Evolutionary conservation across 2,888 invertebrate species (phyloP).

Genomic region (Ormyrus thymus): DNA sequence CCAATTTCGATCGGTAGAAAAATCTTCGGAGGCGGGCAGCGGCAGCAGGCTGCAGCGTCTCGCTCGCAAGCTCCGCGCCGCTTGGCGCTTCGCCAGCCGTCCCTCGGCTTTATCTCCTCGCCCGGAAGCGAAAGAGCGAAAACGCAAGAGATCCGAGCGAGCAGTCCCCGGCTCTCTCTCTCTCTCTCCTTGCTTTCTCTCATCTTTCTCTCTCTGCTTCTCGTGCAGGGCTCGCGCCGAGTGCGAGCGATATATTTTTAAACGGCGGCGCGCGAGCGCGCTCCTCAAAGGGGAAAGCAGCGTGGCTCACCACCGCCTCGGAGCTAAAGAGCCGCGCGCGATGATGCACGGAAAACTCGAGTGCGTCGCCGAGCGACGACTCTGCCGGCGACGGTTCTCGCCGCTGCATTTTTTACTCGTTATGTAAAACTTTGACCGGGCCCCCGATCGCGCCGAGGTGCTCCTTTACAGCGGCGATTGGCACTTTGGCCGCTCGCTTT

Average conservation of each 20-base stretch:
- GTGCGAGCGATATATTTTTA: constrained; percentile 53
- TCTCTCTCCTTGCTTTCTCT: constrained; percentile 8
- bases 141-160: constrained; percentile 46
- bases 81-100: constrained; percentile 34
- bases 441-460: no score
- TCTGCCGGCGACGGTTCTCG: no score
- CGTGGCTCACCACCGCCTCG: neutral
- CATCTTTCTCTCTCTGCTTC: constrained; percentile 20
- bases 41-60: neutral
- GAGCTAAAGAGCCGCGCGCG: neutral
- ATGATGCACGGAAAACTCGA: neutral
- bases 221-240: neutral
- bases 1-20: no score
- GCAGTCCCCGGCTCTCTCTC: neutral
- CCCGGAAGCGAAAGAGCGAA: constrained; percentile 53
- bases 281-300: neutral
- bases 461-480: no score
- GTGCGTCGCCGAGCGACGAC: neutral
- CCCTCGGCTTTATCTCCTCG: constrained; percentile 17
- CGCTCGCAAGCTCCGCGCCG: neutral
- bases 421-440: no score
- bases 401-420: no score
- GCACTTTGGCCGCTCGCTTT: neutral
- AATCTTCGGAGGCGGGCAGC: no score
- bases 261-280: constrained; percentile 16